Evolutionary conservation across 2,797 vertebrate species (phyloP).

Genomic region (Columba guinea): DNA sequence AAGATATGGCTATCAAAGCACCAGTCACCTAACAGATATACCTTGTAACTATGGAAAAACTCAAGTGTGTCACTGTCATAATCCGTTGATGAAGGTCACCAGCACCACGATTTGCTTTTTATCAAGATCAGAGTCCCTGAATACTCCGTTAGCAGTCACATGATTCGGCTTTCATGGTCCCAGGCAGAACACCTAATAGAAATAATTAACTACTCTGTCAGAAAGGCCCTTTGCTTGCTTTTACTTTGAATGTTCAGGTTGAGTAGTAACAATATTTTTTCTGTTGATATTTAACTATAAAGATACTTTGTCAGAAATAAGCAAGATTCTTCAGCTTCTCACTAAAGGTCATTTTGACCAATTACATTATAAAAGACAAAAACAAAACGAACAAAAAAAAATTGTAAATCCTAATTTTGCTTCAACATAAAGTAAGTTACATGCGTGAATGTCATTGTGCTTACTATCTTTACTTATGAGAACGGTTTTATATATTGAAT

Average conservation of each 20-base stretch:
- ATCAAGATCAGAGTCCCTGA: background rate
- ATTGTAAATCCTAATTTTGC: constrained; percentile 16
- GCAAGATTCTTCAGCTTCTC: constrained; percentile 6
- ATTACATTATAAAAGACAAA: background rate
- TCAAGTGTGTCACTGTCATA: background rate
- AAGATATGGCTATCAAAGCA: constrained; percentile 33
- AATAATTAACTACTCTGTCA: background rate
- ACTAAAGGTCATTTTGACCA: constrained; percentile 40
- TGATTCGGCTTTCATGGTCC: background rate
- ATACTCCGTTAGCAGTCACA: background rate
- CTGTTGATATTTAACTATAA: constrained; percentile 17
- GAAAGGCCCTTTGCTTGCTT: background rate
- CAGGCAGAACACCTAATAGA: background rate
- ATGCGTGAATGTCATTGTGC: background rate
- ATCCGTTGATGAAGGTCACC: background rate
- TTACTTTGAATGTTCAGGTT: background rate
- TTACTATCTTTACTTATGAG: background rate
- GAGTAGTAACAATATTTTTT: background rate
- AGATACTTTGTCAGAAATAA: background rate
- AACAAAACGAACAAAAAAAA: background rate
- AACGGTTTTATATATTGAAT: constrained; percentile 14
- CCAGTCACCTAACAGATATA: background rate
- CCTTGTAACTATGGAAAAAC: background rate
- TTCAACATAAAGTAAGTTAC: constrained; percentile 30
- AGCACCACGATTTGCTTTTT: background rate